Base-by-base conservation (phyloP, 1,140 invertebrate genomes). In the Homarus americanus region DNA sequence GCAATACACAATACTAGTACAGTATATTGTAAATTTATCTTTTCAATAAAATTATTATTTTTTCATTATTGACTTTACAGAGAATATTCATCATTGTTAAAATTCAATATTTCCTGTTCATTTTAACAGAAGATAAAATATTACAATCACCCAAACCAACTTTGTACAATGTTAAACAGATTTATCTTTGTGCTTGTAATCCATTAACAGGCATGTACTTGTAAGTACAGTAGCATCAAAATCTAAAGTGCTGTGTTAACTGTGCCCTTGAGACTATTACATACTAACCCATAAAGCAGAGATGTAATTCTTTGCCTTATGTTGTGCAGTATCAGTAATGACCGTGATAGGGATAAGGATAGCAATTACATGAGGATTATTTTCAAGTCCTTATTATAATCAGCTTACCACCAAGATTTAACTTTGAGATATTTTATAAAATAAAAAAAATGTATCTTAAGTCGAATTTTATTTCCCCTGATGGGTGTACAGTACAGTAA, bases 361-460 rank as follows among this genome's bases (percentile, higher is more conserved):
- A 75, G 73, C 84, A 49, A 44, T n/a, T 69, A 69, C n/a, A 69
- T 58, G 5, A n/a, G 73, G 53, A 38, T 36, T 58, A 34, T 87
- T 87, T 87, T 87, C 34, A 78, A 38, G 84, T 87, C 84, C 49
- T 38, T 53, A 53, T 78, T 87, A 76, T 87, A 87, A 87, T 78
- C 84, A 58, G 84, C 53, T 76, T 75, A 58, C 44, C 44, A 80
- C 44, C 76, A 80, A 79, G 76, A 69, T 88, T 88, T 80, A 40
- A 78, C 80, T 90, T 90, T 75, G 69, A 83, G 72, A 90, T 90
- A 90, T 90, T 90, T 90, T 90, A 90, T 90, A 90, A 90, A 90
- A 75, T 90, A 90, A 90, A 90, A 87, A 80, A 32, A 63, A 40
- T 76, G 72, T 78, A 80, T 87, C 84, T 38, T 78, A 53, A 38